Percentiles rank a stretch among this genome's conserved stretches.
Evolutionary conservation across 2,113 vertebrate species (phyloP).

Genomic region (Zosterops japonicus): DNA sequence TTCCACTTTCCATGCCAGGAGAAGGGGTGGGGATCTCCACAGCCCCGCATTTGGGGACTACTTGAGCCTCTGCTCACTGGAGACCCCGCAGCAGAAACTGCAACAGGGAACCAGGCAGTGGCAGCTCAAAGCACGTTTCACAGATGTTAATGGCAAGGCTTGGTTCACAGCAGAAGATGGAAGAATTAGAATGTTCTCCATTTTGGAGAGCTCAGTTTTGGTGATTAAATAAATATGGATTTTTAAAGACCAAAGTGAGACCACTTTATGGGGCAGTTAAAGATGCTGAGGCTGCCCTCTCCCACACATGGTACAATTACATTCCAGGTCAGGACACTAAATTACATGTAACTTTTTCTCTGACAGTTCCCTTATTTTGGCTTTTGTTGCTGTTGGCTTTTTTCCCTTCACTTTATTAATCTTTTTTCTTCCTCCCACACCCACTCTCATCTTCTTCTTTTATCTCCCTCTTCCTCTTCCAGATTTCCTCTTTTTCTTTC

Average conservation of each 20-base stretch:
- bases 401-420: neutral
- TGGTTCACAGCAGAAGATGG: neutral
- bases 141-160: neutral
- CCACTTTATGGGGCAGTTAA: neutral
- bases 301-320: neutral
- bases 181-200: neutral
- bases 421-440: neutral
- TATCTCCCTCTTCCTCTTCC: neutral
- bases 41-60: neutral
- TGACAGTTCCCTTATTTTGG: neutral
- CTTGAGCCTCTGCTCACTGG: neutral
- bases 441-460: neutral
- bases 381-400: neutral
- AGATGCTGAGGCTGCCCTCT: neutral
- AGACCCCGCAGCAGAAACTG: neutral
- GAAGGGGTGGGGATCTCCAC: neutral
- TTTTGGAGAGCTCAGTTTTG: neutral
- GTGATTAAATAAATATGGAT: neutral
- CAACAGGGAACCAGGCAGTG: fast-evolving
- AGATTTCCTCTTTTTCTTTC: slow-evolving; percentile 2
- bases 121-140: neutral
- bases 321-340: neutral
- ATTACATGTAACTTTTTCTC: neutral
- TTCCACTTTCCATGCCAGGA: neutral
- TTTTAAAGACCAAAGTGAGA: neutral